Evolutionary conservation across 2,797 vertebrate species (phyloP).

Genomic region (Aeoliscus strigatus): DNA sequence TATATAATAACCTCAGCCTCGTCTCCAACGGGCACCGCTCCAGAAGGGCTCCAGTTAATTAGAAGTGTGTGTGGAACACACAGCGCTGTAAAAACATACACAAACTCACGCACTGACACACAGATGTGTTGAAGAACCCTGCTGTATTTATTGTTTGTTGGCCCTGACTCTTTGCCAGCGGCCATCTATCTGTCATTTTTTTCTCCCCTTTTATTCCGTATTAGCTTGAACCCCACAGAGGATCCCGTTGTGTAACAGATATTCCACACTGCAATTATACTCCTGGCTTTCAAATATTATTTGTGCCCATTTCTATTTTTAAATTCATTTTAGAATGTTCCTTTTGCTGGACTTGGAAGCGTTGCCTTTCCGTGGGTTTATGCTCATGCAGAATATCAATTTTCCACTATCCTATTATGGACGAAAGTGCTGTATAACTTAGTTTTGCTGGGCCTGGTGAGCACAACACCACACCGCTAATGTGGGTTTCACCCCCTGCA

Average conservation of each 20-base stretch:
- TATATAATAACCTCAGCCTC: constrained; percentile 8
- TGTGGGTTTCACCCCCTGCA: constrained; percentile 26
- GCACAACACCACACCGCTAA: constrained; percentile 26
- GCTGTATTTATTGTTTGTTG: constrained; percentile 38
- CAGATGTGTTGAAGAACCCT: constrained; percentile 2
- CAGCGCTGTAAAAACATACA: constrained; percentile 1
- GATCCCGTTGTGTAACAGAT: constrained; percentile 61
- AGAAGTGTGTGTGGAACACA: constrained; percentile 2
- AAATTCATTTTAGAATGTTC: constrained; percentile 51
- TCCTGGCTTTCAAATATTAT: constrained; percentile 51
- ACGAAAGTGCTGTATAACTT: constrained; percentile 38
- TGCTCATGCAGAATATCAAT: constrained; percentile 46
- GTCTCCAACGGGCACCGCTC: constrained; percentile 3
- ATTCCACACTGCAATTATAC: constrained; percentile 66
- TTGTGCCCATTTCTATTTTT: constrained; percentile 61
- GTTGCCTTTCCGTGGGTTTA: constrained; percentile 45
- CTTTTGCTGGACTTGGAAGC: constrained; percentile 49
- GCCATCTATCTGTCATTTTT: constrained; percentile 33
- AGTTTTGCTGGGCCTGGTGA: constrained; percentile 25
- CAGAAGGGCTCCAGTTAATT: constrained; percentile 11
- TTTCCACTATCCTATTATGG: constrained; percentile 53
- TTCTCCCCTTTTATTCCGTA: constrained; percentile 58
- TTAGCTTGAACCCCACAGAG: constrained; percentile 51
- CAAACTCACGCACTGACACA: background rate
- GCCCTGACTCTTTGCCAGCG: constrained; percentile 44